Percentiles rank a stretch among this genome's conserved stretches.
Conservation (phyloP, 2,113 vertebrate genomes). For the Esox niger region DNA sequence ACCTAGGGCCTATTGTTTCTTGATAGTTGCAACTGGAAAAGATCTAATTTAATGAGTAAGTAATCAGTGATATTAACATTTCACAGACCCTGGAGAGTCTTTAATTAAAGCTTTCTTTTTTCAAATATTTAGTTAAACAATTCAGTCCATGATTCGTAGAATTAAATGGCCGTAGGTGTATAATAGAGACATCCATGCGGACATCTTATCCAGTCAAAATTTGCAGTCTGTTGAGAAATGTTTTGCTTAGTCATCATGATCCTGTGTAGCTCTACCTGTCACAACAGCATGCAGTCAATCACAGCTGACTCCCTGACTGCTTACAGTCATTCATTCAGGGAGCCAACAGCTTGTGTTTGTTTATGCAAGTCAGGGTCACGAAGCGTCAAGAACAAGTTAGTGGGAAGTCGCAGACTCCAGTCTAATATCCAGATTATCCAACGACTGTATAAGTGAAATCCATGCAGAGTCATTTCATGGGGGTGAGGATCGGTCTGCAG, state of each 20-base stretch:
- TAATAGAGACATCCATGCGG: constrained; percentile 56
- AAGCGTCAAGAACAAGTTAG: not conserved
- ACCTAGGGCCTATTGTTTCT: not conserved
- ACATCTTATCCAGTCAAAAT: constrained; percentile 5
- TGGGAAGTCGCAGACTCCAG: not conserved
- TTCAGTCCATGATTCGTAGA: constrained; percentile 64
- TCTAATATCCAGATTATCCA: not conserved
- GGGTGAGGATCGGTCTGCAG: not conserved
- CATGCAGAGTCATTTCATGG: constrained; percentile 19
- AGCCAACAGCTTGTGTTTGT: not conserved
- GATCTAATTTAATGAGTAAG: not conserved
- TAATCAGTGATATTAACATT: constrained; percentile 21
- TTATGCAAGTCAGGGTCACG: not conserved
- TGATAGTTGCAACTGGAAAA: not conserved
- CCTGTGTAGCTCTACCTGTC: not conserved
- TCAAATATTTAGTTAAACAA: constrained; percentile 45
- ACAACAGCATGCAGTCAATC: no score
- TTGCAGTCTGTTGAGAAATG: not conserved
- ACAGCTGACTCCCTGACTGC: no score
- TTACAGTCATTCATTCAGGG: no score
- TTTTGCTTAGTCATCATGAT: not conserved
- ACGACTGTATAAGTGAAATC: constrained; percentile 10
- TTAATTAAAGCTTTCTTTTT: constrained; percentile 41
- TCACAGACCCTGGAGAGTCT: constrained; percentile 23
- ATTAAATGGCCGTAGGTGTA: constrained; percentile 60